Evolutionary conservation across 2,113 vertebrate genomes (phyloP).

Genomic region (Triplophysa dalaica): DNA sequence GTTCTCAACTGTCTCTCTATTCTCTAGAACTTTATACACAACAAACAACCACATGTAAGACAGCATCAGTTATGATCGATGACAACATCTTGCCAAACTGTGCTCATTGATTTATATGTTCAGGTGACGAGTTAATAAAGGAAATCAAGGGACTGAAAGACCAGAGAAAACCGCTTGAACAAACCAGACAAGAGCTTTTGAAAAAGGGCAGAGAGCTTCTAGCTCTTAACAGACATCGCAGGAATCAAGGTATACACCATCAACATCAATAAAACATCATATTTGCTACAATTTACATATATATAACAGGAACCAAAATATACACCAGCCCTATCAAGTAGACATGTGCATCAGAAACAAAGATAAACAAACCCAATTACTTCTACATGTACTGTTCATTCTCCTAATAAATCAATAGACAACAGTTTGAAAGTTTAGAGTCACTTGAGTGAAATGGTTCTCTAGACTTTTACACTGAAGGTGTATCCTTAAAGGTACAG

Average conservation of each 20-base stretch:
- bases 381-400: too few species aligned
- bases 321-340: too few species aligned
- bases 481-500: too few species aligned
- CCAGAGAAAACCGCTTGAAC: slow-evolving; percentile 81
- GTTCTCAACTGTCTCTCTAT: slow-evolving; percentile 62
- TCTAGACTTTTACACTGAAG: too few species aligned
- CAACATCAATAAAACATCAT: too few species aligned
- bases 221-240: slow-evolving; percentile 77
- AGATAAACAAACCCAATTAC: too few species aligned
- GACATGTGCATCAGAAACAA: too few species aligned
- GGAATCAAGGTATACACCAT: slow-evolving; percentile 75
- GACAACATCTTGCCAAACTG: background rate
- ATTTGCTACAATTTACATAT: too few species aligned
- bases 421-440: too few species aligned
- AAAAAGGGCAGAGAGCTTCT: slow-evolving; percentile 80
- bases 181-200: slow-evolving; percentile 80
- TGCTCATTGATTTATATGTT: background rate
- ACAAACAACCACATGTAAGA: slow-evolving; percentile 48
- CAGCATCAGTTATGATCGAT: background rate
- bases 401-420: too few species aligned
- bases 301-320: too few species aligned
- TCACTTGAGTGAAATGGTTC: too few species aligned
- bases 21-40: slow-evolving; percentile 56
- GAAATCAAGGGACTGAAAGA: slow-evolving; percentile 78
- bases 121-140: slow-evolving; percentile 78